phyloP scores from a whole-genome alignment of 1,140 invertebrate species.

The Sitodiplosis mosellana region DNA sequence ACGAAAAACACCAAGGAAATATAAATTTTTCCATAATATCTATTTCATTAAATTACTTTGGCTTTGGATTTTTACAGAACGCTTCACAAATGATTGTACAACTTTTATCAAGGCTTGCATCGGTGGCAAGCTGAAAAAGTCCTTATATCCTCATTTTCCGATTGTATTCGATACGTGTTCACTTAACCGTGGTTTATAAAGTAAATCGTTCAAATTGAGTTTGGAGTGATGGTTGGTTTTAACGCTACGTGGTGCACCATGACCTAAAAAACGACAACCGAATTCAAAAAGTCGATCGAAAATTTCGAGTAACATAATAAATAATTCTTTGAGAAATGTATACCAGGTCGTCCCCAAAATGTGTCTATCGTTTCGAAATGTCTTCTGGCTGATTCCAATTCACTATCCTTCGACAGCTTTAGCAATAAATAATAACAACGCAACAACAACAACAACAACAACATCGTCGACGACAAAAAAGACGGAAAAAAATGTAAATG shows the following conservation, averaged over 20 bases:
- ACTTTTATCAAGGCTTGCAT: too few relatives aligned
- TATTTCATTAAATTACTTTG: too few relatives aligned
- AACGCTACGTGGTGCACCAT: slow-evolving; percentile 34
- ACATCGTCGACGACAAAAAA: not conserved
- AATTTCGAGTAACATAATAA: too few relatives aligned
- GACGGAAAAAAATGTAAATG: not conserved
- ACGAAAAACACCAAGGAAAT: too few relatives aligned
- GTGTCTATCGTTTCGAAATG: slow-evolving; percentile 43
- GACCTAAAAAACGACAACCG: slow-evolving; percentile 18
- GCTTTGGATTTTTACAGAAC: too few relatives aligned
- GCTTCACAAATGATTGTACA: too few relatives aligned
- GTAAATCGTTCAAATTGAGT: slow-evolving; percentile 23
- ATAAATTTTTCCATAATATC: too few relatives aligned
- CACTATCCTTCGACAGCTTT: slow-evolving; percentile 24
- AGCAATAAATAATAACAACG: slow-evolving; percentile 9
- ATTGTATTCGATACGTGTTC: not conserved
- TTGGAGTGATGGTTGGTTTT: too few relatives aligned
- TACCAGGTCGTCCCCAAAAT: slow-evolving; percentile 39
- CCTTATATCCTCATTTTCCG: too few relatives aligned
- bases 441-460: slow-evolving; percentile 1
- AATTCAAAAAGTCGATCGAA: too few relatives aligned
- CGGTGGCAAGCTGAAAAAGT: too few relatives aligned
- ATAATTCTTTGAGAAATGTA: too few relatives aligned
- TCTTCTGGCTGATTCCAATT: slow-evolving; percentile 31
- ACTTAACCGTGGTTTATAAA: slow-evolving; percentile 5